Conservation (phyloP, 2,888 invertebrate genomes). For the Omphaloscelis lunosa region DNA sequence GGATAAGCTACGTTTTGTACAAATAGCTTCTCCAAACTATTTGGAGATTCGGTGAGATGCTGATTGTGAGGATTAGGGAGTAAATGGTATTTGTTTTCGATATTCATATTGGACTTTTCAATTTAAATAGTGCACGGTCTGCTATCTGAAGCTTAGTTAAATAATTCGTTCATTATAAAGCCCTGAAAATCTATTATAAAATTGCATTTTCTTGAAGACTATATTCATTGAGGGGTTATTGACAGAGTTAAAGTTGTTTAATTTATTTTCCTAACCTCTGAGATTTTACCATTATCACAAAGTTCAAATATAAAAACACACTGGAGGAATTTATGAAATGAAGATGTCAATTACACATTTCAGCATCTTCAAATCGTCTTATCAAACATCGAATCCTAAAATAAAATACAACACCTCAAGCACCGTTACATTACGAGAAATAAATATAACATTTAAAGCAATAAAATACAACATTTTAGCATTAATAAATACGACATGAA, state of each 20-base stretch:
- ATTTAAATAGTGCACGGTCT: not conserved
- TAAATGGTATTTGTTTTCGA: not conserved
- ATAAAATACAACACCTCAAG: conserved; percentile 36
- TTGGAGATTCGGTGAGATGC: conserved; percentile 50
- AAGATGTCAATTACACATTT: conserved; percentile 1
- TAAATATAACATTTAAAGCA: conserved; percentile 53
- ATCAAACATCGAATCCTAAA: not conserved
- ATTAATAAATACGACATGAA: conserved; percentile 80
- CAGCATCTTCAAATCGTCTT: not conserved
- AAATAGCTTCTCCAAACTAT: conserved; percentile 70
- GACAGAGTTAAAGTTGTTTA: not conserved
- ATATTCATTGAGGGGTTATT: not conserved
- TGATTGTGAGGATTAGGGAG: conserved; percentile 57
- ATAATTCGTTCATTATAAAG: not conserved
- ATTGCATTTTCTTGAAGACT: not conserved
- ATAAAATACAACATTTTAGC: conserved; percentile 65
- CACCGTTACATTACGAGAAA: conserved; percentile 38
- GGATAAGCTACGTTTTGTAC: conserved; percentile 74
- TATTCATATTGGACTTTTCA: not conserved
- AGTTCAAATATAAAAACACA: not conserved
- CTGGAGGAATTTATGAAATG: not conserved
- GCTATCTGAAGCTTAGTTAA: not conserved
- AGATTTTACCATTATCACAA: not conserved
- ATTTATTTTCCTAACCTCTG: not conserved
- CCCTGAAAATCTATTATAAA: not conserved